A percentile compares a stretch with the other conserved stretches of the same genome.
These are phyloP conservation scores for Mus pahari DNA, from an alignment of 2,113 vertebrate species.

Conservation along the genomic window DNA sequence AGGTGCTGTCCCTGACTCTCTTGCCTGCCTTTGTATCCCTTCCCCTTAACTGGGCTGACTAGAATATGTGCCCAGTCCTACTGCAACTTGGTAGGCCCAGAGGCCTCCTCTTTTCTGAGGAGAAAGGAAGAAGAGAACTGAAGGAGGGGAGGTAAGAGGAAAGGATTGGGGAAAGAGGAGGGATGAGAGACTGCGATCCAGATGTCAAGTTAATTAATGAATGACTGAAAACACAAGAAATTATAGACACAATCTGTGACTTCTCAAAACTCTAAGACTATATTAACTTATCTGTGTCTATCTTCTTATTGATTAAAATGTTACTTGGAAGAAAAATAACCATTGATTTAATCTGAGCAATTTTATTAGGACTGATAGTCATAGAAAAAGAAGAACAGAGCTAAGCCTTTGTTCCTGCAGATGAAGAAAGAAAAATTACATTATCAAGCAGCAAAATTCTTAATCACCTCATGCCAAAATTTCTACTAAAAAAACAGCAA, in stretches of 20 bases:
- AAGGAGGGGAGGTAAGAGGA: too few species aligned
- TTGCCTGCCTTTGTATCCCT: too few species aligned
- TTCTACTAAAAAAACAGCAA: not conserved
- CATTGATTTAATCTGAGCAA: slow-evolving; percentile 5
- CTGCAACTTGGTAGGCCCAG: too few species aligned
- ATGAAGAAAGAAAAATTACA: not conserved
- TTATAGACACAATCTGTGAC: not conserved
- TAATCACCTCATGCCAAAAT: not conserved
- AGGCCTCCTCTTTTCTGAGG: too few species aligned
- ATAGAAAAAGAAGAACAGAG: not conserved
- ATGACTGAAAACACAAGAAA: not conserved
- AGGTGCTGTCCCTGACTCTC: too few species aligned
- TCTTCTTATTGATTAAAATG: not conserved
- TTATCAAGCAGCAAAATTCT: slow-evolving; percentile 44
- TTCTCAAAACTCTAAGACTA: not conserved
- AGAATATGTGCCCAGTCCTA: too few species aligned
- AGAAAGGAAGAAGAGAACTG: too few species aligned
- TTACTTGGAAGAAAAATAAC: not conserved
- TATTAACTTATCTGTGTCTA: not conserved
- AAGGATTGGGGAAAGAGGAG: too few species aligned
- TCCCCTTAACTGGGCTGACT: too few species aligned
- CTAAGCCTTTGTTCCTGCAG: not conserved
- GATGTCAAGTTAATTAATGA: too few species aligned
- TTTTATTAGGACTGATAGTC: not conserved
- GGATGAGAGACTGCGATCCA: too few species aligned